These are phyloP conservation scores for Brachirus orientalis DNA, from an alignment of 2,113 vertebrate genomes.

Conservation along the genomic window DNA sequence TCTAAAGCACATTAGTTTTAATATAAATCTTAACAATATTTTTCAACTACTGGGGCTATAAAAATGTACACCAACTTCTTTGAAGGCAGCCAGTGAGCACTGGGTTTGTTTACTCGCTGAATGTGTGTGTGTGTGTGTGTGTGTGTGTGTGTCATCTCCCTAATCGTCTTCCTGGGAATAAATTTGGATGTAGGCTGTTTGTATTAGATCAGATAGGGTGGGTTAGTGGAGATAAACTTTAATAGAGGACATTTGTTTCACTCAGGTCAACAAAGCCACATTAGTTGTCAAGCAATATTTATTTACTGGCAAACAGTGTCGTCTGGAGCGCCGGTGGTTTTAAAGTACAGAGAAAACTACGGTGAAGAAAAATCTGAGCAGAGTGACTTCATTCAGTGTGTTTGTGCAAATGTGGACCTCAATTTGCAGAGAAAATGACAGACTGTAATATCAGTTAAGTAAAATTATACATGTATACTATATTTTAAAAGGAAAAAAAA, in stretches of 20 bases:
- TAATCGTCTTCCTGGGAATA: slow-evolving; percentile 40
- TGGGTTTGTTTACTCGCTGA: slow-evolving; percentile 26
- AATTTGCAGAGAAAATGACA: too few species aligned
- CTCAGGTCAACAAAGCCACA: slow-evolving; percentile 31
- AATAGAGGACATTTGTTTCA: slow-evolving; percentile 51
- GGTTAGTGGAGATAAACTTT: slow-evolving; percentile 34
- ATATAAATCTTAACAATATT: background rate
- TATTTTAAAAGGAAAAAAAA: too few species aligned
- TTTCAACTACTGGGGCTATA: background rate
- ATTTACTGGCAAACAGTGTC: slow-evolving; percentile 26
- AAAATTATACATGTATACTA: too few species aligned
- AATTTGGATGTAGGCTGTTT: slow-evolving; percentile 41
- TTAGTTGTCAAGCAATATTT: slow-evolving; percentile 24
- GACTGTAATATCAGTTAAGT: too few species aligned
- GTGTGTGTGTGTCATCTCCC: background rate
- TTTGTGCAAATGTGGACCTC: too few species aligned
- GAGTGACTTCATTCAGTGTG: slow-evolving; percentile 7
- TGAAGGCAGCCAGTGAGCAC: slow-evolving; percentile 18
- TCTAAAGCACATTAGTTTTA: background rate
- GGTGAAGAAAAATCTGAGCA: background rate
- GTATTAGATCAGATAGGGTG: slow-evolving; percentile 45
- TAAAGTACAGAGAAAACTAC: background rate
- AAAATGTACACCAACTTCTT: slow-evolving; percentile 22
- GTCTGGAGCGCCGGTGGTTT: slow-evolving; percentile 6
- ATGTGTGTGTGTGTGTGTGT: background rate